Base-by-base conservation (phyloP, 2,797 vertebrate genomes). In the Knipowitschia caucasica region DNA sequence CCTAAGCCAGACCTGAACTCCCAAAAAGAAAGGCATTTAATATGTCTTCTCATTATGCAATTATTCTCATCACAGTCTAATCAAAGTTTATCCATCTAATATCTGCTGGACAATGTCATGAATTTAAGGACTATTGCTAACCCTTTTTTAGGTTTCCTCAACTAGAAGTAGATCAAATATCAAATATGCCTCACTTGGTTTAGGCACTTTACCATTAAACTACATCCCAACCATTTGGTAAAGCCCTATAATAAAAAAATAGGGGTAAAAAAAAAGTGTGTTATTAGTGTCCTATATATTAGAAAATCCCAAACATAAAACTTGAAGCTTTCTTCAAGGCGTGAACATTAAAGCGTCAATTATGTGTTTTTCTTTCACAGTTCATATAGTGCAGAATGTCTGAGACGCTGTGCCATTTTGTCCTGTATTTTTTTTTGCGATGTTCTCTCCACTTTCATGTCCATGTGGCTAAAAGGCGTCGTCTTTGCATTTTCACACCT, bases 1-100 rank as follows among this genome's bases (percentile, higher is more conserved):
- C n/a, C n/a, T n/a, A n/a, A n/a, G n/a, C n/a, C n/a, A n/a, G n/a
- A n/a, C n/a, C n/a, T n/a, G n/a, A n/a, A n/a, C n/a, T n/a, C n/a
- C n/a, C n/a, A n/a, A n/a, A n/a, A n/a, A n/a, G n/a, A n/a, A n/a
- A 73, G 59, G 49, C 51, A 62, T 57, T 45, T 51, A 52, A 59
- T 65, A 57, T 71, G 69, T 64, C 55, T 18, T 25, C 31, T 52
- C 33, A 44, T 53, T 61, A 26, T 38, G 29, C 59, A 36, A 26
- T 66, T 52, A 52, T 52, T 70, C 44, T 39, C 47, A 54, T 42
- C 31, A 21, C 34, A 40, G 43, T 33, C 14, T 23, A 49, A 49
- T 49, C 46, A 34, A 23, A 23, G 34, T n/a, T n/a, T n/a, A 33
- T 34, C 8, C 11, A 33, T 34, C 33, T 33, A 21, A 8, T 27